Percentiles rank a stretch among this genome's conserved stretches.
Conservation (phyloP, 2,113 vertebrate genomes). For the Epinephelus moara region DNA sequence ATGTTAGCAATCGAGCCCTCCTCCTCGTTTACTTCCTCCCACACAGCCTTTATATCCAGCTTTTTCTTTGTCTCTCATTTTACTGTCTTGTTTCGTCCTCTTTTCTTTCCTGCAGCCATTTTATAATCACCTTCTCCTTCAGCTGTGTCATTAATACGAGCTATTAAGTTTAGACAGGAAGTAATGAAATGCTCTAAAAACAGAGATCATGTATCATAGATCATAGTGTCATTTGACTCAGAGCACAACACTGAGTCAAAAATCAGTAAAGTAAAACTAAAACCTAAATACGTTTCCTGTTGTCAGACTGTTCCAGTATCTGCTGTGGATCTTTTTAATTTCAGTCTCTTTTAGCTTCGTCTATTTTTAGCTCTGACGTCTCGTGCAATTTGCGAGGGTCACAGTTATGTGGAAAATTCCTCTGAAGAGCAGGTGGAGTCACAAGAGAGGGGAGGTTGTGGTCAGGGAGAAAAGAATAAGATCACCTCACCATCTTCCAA, state of each 20-base stretch:
- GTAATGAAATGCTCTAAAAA: background rate
- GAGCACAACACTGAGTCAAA: background rate
- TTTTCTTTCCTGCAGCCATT: background rate
- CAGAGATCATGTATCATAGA: too few species aligned
- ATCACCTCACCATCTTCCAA: background rate
- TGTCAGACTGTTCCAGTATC: background rate
- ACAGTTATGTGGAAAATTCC: background rate
- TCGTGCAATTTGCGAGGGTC: background rate
- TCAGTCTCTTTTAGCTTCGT: background rate
- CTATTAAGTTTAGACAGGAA: too few species aligned
- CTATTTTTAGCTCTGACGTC: conserved; percentile 30
- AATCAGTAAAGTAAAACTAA: background rate
- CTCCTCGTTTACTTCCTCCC: background rate
- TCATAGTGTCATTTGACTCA: background rate
- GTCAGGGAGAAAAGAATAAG: background rate
- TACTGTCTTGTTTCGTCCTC: background rate
- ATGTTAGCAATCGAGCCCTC: too few species aligned
- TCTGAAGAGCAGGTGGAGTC: background rate
- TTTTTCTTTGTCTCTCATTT: background rate
- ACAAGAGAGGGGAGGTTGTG: background rate
- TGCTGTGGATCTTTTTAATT: conserved; percentile 7
- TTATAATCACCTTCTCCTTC: background rate
- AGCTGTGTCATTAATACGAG: background rate
- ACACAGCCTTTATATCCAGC: background rate
- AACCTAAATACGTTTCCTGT: background rate